Base-by-base conservation (phyloP, 2,888 invertebrate species). In the Leptinotarsa tumamoca region DNA sequence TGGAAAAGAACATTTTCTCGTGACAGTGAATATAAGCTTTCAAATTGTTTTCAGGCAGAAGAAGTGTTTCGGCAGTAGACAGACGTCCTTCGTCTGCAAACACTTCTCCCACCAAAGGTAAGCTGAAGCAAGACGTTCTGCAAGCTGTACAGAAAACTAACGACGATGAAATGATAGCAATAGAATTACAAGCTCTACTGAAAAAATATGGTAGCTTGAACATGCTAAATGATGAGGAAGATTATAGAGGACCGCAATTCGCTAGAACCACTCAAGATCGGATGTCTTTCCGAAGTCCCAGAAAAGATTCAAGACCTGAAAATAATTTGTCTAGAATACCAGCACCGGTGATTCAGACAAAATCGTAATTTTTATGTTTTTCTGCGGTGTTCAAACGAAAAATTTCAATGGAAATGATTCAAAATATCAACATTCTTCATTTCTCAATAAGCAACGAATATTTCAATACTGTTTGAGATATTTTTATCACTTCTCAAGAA, bases 131-230 rank as follows among this genome's bases (percentile, higher is more conserved):
- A 84, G 94, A 95, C 85, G 92, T 95, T 50, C 87, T 95, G 3
- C 91, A 93, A 81, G 93, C 94, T 43, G 92, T 95, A 4, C 93
- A 93, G 82, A 92, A 91, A 4, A 92, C 93, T 1, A 93, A 93
- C 84, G 69, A 58, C 82, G 95, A 95, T 83, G 92, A 92, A 5
- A 90, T 92, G 79, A 93, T 95, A 73, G 89, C 94, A 33, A 92
- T 93, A 82, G 94, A 95, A 86, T 93, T 95, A 89, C 94, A 95
- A 84, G 93, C 93, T 75, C 85, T 93, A 54, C 85, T 93, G n/a
- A 91, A 90, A 58, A 90, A 92, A 78, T 93, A 92, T 82, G 90
- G 91, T 73, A 89, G 90, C 58, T 89, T 91, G 75, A 91, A 89
- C 4, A 91, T 91, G 67, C 89, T 91, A 74, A 91, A 92, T 2